phyloP scores from a whole-genome alignment of 2,113 vertebrate species.

The Hypanus sabinus region DNA sequence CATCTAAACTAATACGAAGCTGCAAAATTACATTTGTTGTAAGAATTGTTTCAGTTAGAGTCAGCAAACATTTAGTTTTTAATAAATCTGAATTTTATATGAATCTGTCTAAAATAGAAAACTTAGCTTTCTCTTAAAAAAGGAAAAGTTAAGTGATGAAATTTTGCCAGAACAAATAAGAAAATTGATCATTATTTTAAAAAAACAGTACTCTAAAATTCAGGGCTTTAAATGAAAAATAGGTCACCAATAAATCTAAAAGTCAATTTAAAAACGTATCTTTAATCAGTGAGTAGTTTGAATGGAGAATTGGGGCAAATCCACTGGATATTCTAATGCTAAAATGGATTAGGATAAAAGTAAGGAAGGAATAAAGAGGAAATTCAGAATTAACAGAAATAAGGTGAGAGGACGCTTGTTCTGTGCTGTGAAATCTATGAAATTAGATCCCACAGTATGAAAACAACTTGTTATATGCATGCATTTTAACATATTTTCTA shows the following conservation, averaged over 20 bases:
- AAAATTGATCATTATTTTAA: neutral
- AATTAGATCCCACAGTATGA: neutral
- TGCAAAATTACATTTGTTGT: neutral
- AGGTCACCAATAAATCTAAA: neutral
- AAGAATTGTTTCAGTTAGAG: neutral
- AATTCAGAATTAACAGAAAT: neutral
- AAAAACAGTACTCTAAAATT: neutral
- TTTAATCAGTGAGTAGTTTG: neutral
- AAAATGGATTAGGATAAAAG: neutral
- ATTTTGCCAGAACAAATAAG: neutral
- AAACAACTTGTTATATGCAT: neutral
- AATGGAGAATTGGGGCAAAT: neutral
- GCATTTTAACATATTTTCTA: neutral
- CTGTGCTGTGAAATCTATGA: neutral
- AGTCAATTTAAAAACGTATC: neutral
- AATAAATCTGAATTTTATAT: neutral
- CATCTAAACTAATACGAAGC: neutral
- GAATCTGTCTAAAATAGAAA: neutral
- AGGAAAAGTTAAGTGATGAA: neutral
- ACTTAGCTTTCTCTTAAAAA: neutral
- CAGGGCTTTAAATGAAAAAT: neutral
- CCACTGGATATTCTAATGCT: neutral
- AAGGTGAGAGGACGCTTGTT: neutral
- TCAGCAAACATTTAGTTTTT: neutral
- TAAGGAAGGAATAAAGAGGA: neutral